Conservation (phyloP, 1,140 invertebrate species). For the Bombus terrestris region DNA sequence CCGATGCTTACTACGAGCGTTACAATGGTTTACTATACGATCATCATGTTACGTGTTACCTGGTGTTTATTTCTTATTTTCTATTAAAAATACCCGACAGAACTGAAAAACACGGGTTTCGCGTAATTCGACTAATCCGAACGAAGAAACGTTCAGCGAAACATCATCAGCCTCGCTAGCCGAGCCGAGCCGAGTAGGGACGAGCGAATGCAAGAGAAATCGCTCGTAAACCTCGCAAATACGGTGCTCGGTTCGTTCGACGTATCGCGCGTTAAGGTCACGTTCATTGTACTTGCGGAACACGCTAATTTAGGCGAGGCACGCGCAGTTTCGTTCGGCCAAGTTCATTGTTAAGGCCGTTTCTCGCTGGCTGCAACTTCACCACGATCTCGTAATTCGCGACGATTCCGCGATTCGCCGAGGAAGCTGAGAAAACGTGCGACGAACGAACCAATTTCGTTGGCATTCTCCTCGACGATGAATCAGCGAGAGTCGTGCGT, state of each 20-base stretch:
- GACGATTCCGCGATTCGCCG: not conserved
- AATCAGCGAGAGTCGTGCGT: not conserved
- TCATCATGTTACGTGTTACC: too few relatives aligned
- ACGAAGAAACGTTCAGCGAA: not conserved
- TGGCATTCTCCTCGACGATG: not conserved
- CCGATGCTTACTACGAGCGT: too few relatives aligned
- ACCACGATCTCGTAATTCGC: not conserved
- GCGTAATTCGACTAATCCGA: not conserved
- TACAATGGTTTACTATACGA: too few relatives aligned
- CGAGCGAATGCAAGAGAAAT: not conserved
- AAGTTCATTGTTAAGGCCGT: constrained; percentile 67
- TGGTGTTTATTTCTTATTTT: too few relatives aligned
- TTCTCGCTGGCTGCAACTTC: not conserved
- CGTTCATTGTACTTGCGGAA: constrained; percentile 69
- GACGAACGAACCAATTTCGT: not conserved
- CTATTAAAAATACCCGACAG: too few relatives aligned
- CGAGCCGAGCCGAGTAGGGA: not conserved
- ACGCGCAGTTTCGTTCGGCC: constrained; percentile 29
- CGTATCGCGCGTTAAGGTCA: constrained; percentile 56
- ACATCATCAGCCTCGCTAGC: not conserved
- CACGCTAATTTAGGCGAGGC: constrained; percentile 62
- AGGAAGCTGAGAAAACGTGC: not conserved
- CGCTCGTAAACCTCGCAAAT: not conserved
- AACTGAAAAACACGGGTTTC: not conserved
- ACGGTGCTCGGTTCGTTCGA: not conserved